These are phyloP conservation scores for Corythaeola cristata DNA, from an alignment of 2,113 vertebrate species.

Conservation along the genomic window DNA sequence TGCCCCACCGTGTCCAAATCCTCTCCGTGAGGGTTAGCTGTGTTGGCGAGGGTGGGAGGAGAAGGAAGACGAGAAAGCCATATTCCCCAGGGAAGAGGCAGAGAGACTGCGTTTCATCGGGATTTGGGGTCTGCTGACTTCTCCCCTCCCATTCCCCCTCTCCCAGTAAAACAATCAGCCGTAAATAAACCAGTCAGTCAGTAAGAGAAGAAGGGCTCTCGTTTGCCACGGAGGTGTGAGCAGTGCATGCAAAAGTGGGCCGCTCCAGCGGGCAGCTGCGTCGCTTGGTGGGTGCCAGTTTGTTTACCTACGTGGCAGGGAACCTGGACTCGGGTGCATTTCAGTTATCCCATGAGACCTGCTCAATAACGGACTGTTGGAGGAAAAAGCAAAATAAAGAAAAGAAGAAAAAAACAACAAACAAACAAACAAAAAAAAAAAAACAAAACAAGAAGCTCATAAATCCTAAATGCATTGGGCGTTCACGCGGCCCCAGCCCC, in stretches of 20 bases:
- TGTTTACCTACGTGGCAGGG: conserved; percentile 90
- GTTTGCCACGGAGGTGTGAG: conserved; percentile 66
- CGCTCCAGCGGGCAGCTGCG: neutral
- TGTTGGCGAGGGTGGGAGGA: conserved; percentile 14
- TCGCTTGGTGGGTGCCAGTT: conserved; percentile 26
- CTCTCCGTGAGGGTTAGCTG: neutral
- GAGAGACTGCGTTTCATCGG: neutral
- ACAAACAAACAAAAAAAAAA: neutral
- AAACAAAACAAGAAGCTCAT: conserved; percentile 72
- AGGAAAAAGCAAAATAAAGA: conserved; percentile 78
- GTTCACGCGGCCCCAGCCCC: neutral
- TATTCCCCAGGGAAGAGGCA: neutral
- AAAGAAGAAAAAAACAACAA: conserved; percentile 73
- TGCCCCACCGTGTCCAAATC: neutral
- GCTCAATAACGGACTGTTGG: conserved; percentile 95
- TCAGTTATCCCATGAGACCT: conserved; percentile 98
- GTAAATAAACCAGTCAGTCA: neutral
- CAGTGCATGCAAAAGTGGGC: conserved; percentile 74
- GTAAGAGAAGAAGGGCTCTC: conserved; percentile 15
- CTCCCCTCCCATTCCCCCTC: neutral
- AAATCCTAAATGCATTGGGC: conserved; percentile 54
- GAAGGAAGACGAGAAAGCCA: neutral
- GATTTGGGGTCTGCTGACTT: neutral
- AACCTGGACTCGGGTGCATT: conserved; percentile 83
- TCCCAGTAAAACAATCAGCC: neutral